These are phyloP conservation scores for Hycleus cichorii DNA, from an alignment of 1,140 invertebrate species.

Conservation along the genomic window DNA sequence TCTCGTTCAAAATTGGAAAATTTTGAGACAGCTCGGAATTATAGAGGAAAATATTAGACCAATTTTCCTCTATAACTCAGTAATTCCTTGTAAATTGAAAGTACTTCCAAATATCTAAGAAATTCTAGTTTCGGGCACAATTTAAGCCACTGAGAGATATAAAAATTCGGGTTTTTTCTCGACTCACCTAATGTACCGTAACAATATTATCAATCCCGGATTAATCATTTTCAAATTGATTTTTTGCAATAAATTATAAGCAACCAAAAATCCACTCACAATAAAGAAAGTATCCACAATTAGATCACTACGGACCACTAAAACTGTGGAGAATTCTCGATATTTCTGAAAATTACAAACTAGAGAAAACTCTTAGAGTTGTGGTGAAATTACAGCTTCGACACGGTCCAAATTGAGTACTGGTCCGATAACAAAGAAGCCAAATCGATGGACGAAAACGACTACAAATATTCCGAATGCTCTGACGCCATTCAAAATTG, in stretches of 20 bases:
- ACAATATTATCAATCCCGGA: conserved; percentile 44
- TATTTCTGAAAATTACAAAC: conserved; percentile 34
- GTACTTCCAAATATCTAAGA: no score
- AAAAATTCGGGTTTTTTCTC: no score
- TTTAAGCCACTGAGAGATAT: no score
- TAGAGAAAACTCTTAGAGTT: conserved; percentile 25
- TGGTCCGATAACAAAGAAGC: conserved; percentile 43
- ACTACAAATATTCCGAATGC: conserved; percentile 46
- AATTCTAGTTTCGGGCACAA: no score
- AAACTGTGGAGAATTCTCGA: conserved; percentile 33
- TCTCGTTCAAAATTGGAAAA: no score
- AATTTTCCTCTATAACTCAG: no score
- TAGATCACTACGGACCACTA: conserved; percentile 51
- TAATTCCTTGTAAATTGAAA: no score
- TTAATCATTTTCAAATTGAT: conserved; percentile 41
- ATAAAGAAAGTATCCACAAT: conserved; percentile 60
- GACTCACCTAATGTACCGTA: conserved; percentile 47
- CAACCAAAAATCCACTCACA: conserved; percentile 50
- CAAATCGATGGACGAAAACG: conserved; percentile 46
- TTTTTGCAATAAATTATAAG: conserved; percentile 46
- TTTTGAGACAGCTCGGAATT: no score
- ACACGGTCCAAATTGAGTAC: conserved; percentile 46
- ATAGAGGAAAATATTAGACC: no score
- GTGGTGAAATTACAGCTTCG: conserved; percentile 40
- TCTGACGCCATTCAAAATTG: conserved; percentile 46